A percentile compares a stretch with the other conserved stretches of the same genome.
Conservation (phyloP, 1,140 invertebrate genomes). For the Nilaparvata lugens region DNA sequence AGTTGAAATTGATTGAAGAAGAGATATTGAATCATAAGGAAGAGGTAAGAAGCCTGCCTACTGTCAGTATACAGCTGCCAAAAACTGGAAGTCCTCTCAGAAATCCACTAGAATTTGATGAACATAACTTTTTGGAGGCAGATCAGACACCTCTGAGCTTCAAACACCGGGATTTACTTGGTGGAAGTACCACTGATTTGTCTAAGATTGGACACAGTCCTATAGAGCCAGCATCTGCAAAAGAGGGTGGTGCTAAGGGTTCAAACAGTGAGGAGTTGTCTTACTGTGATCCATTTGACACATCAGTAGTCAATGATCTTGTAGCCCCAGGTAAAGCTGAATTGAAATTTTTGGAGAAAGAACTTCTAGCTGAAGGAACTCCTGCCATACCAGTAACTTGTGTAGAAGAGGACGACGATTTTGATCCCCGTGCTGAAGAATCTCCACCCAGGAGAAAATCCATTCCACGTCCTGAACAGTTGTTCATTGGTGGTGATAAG, state of each 20-base stretch:
- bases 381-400: conserved; percentile 14
- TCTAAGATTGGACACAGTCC: conserved; percentile 56
- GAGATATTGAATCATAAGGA: conserved; percentile 35
- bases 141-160: conserved; percentile 17
- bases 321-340: conserved; percentile 64
- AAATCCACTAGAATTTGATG: not conserved
- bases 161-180: conserved; percentile 25
- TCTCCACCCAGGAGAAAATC: conserved; percentile 7
- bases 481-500: conserved; percentile 20
- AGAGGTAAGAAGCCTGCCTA: not conserved
- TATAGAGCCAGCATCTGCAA: conserved; percentile 44
- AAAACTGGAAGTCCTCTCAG: not conserved
- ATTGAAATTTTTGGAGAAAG: conserved; percentile 66
- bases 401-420: conserved; percentile 45
- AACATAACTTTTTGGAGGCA: conserved; percentile 16
- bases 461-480: conserved; percentile 19
- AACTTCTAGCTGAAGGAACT: conserved; percentile 48
- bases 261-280: conserved; percentile 33
- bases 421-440: conserved; percentile 56
- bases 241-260: conserved; percentile 36
- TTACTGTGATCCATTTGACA: conserved; percentile 78
- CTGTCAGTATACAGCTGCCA: not conserved
- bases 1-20: conserved; percentile 51
- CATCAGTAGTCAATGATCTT: conserved; percentile 59
- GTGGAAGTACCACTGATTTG: conserved; percentile 64